phyloP scores from a whole-genome alignment of 2,888 invertebrate genomes.

The Mongoloraphidia duomilia region DNA sequence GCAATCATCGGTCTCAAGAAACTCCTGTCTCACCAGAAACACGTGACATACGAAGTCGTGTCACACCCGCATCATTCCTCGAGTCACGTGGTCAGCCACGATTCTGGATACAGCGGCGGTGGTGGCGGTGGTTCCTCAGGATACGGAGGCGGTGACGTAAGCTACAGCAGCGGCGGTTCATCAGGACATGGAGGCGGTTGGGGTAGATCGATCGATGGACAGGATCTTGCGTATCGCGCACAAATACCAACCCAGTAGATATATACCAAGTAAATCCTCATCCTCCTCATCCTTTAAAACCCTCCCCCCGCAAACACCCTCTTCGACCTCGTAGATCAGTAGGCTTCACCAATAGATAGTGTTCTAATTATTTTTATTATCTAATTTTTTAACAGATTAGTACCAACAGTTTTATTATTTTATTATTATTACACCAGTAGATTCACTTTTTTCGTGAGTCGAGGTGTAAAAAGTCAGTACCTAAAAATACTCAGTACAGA shows the following conservation, averaged over 20 bases:
- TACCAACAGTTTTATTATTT: not conserved
- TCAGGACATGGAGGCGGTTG: constrained; percentile 51
- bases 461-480: constrained; percentile 2
- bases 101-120: constrained; percentile 36
- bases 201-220: constrained; percentile 63
- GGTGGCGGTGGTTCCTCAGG: constrained; percentile 41
- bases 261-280: not conserved
- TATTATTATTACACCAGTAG: not conserved
- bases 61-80: constrained; percentile 68
- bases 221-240: constrained; percentile 64
- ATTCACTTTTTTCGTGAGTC: not conserved
- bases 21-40: constrained; percentile 57
- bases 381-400: not conserved
- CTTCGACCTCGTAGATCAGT: too few species aligned
- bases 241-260: constrained; percentile 35
- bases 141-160: constrained; percentile 34
- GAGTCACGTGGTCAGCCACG: constrained; percentile 54
- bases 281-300: not conserved
- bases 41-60: constrained; percentile 78
- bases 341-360: not conserved
- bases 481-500: constrained; percentile 1
- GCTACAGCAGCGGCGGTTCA: constrained; percentile 38
- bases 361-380: not conserved
- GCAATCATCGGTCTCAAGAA: constrained; percentile 76
- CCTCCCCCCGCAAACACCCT: not conserved